Conservation (phyloP, 2,888 invertebrate genomes). For the Hypsopygia costalis region DNA sequence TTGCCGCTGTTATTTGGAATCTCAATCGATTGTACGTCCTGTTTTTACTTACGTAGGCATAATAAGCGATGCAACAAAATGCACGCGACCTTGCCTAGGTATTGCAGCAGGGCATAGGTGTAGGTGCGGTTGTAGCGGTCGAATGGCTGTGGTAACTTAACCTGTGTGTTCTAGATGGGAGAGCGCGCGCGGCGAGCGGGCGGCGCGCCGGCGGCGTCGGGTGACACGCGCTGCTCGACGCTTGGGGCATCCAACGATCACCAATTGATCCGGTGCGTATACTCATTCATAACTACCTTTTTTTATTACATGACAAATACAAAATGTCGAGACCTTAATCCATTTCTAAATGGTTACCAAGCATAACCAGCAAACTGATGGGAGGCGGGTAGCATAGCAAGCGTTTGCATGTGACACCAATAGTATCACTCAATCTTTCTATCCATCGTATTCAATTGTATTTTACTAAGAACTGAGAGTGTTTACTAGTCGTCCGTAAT, state of each 20-base stretch:
- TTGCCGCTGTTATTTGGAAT: neutral
- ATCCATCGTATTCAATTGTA: too few species aligned
- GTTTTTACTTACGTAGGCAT: neutral
- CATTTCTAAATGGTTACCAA: too few species aligned
- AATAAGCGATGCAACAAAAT: neutral
- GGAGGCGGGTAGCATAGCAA: too few species aligned
- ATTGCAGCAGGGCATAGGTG: conserved; percentile 1
- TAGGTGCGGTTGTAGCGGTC: conserved; percentile 9
- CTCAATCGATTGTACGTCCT: neutral
- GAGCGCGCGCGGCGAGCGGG: conserved; percentile 59
- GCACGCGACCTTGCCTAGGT: conserved; percentile 12
- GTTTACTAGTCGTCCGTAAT: too few species aligned
- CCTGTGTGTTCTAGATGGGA: conserved; percentile 68
- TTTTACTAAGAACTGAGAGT: too few species aligned
- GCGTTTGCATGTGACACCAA: too few species aligned
- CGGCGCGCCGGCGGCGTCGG: conserved; percentile 62
- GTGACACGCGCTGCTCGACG: conserved; percentile 58
- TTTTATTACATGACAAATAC: too few species aligned
- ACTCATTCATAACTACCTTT: too few species aligned
- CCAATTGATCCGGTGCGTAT: conserved; percentile 58
- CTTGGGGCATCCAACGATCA: conserved; percentile 45
- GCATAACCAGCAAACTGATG: too few species aligned
- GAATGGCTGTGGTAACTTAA: conserved; percentile 39
- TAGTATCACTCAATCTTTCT: too few species aligned
- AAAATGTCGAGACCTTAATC: too few species aligned